These are phyloP conservation scores for Cacoxenus indagator DNA, from an alignment of 2,888 invertebrate genomes.

Conservation along the genomic window DNA sequence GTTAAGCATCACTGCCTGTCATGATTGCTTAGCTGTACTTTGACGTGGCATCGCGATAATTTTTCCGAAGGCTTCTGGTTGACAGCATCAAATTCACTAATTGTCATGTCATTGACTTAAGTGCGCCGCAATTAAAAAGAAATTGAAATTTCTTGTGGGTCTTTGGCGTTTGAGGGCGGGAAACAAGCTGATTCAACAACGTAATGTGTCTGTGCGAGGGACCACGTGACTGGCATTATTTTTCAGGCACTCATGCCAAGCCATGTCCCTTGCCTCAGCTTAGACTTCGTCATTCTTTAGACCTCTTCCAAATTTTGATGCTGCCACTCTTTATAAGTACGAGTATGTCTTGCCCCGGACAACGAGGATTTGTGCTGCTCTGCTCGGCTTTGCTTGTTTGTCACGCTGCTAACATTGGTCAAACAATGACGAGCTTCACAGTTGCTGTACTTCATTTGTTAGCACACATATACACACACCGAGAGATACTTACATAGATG, in stretches of 20 bases:
- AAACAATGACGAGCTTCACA: conserved; percentile 8
- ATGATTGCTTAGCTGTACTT: too few relatives aligned
- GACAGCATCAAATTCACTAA: conserved; percentile 27
- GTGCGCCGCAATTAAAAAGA: conserved; percentile 37
- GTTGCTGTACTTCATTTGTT: conserved; percentile 14
- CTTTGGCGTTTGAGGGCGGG: not conserved
- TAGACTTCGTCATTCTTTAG: too few relatives aligned
- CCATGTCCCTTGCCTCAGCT: too few relatives aligned
- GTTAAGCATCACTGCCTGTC: too few relatives aligned
- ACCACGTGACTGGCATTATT: too few relatives aligned
- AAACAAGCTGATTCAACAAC: not conserved
- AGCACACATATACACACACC: not conserved
- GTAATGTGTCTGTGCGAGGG: too few relatives aligned
- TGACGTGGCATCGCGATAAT: not conserved
- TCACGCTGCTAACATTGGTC: not conserved
- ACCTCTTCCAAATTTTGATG: too few relatives aligned
- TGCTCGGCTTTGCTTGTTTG: not conserved
- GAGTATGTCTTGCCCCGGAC: too few relatives aligned
- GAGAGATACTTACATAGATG: not conserved
- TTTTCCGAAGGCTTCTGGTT: too few relatives aligned
- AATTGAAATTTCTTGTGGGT: conserved; percentile 35
- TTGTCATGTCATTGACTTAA: conserved; percentile 36
- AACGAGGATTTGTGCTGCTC: not conserved
- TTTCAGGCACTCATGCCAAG: too few relatives aligned
- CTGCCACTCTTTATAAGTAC: too few relatives aligned